Percentiles rank a stretch among this genome's conserved stretches.
Evolutionary conservation across 2,113 vertebrate species (phyloP).

Genomic region (Oryzias woworae): DNA sequence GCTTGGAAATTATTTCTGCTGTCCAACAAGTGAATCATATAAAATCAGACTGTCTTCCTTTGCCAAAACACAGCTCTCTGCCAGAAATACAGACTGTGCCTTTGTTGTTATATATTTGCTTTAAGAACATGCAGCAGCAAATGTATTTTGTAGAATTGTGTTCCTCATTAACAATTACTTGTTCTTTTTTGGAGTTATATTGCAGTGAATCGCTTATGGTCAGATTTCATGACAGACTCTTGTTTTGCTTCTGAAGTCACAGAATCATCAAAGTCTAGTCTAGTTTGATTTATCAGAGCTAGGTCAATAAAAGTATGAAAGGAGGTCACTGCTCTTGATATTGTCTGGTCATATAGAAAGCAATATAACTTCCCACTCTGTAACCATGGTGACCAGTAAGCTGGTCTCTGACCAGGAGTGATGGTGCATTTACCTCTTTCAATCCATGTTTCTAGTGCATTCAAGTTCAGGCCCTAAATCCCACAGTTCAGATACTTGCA

Average conservation of each 20-base stretch:
- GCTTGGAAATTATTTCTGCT: constrained; percentile 33
- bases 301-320: constrained; percentile 40
- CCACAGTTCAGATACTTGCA: too few relatives aligned
- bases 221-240: constrained; percentile 1
- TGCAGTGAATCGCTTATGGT: too few relatives aligned
- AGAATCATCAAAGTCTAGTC: constrained; percentile 21
- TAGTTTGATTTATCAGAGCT: constrained; percentile 13
- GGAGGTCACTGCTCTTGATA: constrained; percentile 34
- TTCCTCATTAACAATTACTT: too few relatives aligned
- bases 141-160: too few relatives aligned
- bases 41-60: constrained; percentile 2
- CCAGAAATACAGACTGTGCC: neutral
- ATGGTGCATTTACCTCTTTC: too few relatives aligned
- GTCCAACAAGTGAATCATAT: constrained; percentile 20
- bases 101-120: too few relatives aligned
- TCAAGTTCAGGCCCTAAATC: too few relatives aligned
- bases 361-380: constrained; percentile 32
- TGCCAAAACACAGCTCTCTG: neutral
- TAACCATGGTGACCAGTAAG: constrained; percentile 10
- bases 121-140: too few relatives aligned
- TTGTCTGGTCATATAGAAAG: constrained; percentile 20
- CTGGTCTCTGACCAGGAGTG: too few relatives aligned
- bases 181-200: too few relatives aligned
- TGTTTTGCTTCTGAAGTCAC: constrained; percentile 21
- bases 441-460: too few relatives aligned